Evolutionary conservation across 2,797 vertebrate species (phyloP).

Genomic region (Fundulus diaphanus): DNA sequence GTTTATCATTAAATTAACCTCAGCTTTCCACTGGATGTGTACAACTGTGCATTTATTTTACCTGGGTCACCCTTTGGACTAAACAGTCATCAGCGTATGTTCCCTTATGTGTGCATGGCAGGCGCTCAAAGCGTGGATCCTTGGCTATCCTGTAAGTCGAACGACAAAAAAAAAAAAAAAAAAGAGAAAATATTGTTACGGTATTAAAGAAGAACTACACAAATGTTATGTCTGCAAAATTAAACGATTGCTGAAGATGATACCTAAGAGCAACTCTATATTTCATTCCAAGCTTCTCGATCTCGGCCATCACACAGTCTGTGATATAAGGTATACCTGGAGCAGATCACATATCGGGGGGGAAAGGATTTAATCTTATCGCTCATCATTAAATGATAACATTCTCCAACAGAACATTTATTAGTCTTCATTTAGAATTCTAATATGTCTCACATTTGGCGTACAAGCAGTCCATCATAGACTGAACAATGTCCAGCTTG

Average conservation of each 20-base stretch:
- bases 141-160: conserved; percentile 89
- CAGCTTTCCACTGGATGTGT: neutral
- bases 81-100: conserved; percentile 98
- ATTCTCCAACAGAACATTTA: neutral
- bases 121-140: conserved; percentile 93
- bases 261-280: conserved; percentile 95
- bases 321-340: conserved; percentile 98
- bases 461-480: conserved; percentile 99
- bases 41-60: conserved; percentile 61
- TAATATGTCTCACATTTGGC: conserved; percentile 90
- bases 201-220: neutral
- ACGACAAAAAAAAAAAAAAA: neutral
- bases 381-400: neutral
- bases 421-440: neutral
- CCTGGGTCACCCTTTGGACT: conserved; percentile 96
- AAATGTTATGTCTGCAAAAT: neutral
- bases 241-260: neutral
- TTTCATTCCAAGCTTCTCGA: conserved; percentile 97
- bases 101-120: conserved; percentile 94
- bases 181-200: neutral
- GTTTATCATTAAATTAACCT: neutral
- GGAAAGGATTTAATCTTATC: neutral
- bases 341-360: conserved; percentile 17
- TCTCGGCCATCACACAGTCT: conserved; percentile 99
- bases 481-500: conserved; percentile 96